phyloP scores from a whole-genome alignment of 2,113 vertebrate genomes.

The Gallinago jamesoni region DNA sequence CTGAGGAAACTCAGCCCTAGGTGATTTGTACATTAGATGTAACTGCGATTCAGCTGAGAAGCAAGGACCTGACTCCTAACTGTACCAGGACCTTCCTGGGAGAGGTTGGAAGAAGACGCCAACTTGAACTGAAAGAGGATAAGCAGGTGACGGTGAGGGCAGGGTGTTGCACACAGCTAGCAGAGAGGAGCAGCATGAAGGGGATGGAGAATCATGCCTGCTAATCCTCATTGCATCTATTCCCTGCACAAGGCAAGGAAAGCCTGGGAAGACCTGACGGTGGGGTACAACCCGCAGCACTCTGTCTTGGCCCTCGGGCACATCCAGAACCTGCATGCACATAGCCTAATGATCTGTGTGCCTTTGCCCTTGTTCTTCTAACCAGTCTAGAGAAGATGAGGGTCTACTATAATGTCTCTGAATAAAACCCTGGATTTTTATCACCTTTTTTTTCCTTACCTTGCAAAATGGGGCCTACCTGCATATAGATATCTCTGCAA shows the following conservation, averaged over 20 bases:
- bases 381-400: not conserved
- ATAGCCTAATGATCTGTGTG: rapidly evolving
- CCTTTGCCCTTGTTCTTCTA: not conserved
- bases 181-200: not conserved
- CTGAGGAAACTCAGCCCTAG: not conserved
- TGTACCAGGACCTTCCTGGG: not conserved
- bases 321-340: rapidly evolving
- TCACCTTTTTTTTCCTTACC: not conserved
- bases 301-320: not conserved
- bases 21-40: not conserved
- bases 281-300: not conserved
- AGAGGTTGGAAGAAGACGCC: not conserved
- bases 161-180: not conserved
- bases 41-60: not conserved
- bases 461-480: not conserved
- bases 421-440: not conserved
- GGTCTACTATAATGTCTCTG: not conserved
- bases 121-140: not conserved
- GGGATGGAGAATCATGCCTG: not conserved
- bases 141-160: not conserved
- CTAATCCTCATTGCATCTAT: not conserved
- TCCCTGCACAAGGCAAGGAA: not conserved
- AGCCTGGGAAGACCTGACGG: not conserved
- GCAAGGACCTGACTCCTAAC: not conserved
- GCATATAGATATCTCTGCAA: not conserved